Conservation (phyloP, 2,797 vertebrate species). For the Thunnus albacares region DNA sequence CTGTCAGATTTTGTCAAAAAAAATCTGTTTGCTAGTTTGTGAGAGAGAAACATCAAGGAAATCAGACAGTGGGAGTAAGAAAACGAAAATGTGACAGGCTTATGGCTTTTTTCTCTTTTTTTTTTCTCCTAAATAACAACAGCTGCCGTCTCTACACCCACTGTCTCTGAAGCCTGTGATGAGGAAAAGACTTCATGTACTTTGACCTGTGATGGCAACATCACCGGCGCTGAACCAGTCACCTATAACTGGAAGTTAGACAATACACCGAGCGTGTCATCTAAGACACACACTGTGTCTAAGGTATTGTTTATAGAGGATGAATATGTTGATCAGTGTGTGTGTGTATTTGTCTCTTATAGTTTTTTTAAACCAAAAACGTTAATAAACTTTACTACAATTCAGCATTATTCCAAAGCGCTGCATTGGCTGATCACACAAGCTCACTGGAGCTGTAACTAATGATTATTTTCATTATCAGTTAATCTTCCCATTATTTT, state of each 20-base stretch:
- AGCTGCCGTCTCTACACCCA: constrained; percentile 65
- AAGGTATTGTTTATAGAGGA: constrained; percentile 33
- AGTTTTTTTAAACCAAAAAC: too few species aligned
- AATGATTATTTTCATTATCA: too few species aligned
- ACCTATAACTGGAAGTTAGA: constrained; percentile 44
- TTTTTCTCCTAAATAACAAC: not conserved
- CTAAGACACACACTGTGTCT: accelerated
- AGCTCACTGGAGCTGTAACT: too few species aligned
- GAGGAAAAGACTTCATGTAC: not conserved
- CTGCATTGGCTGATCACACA: too few species aligned
- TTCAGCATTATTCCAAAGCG: too few species aligned
- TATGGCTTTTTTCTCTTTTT: not conserved
- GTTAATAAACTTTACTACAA: too few species aligned
- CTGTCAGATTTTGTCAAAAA: too few species aligned
- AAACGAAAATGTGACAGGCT: not conserved
- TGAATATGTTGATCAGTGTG: not conserved
- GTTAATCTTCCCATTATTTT: too few species aligned
- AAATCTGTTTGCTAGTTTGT: too few species aligned
- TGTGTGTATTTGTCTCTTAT: too few species aligned
- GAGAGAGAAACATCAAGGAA: not conserved
- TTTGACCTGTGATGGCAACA: constrained; percentile 58
- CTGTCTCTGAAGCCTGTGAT: not conserved
- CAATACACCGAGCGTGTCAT: accelerated
- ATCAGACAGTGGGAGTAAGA: not conserved
- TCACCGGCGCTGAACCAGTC: not conserved